Base-by-base conservation (phyloP, 2,113 vertebrate species). In the Numida meleagris region DNA sequence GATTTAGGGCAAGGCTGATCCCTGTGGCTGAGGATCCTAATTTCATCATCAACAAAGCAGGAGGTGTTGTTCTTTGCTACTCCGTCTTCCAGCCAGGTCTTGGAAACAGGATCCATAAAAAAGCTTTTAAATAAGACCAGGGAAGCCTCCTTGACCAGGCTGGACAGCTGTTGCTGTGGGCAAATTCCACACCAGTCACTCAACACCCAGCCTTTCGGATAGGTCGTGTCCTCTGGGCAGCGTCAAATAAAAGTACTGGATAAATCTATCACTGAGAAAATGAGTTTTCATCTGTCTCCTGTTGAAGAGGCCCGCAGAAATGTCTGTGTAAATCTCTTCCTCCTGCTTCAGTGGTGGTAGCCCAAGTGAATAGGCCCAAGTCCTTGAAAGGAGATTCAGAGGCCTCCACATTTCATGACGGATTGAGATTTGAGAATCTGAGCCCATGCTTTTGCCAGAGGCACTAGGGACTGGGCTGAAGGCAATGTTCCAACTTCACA, bases 221-320 rank as follows among this genome's bases (percentile, higher is more conserved):
- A 50, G 61, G 36, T 45, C 1, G 0, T 50, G 33, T 77, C 89
- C 58, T 82, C 73, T 67, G 65, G 65, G 55, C 68, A 77, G 2
- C 46, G 10, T 62, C 45, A 81, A 91, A 23, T 4, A 12, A 12
- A 91, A 86, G 73, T 19, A 15, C 50, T 53, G 42, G 45, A 83
- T 86, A 88, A 92, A 93, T 83, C 90, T 82, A 33, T 82, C 77
- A 31, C 74, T 50, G 74, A 55, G 82, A 89, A 94, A 82, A 87
- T 63, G 78, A 78, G 71, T 27, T 88, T 88, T 62, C 17, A 42
- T 73, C 82, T 48, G 9, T 51, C 31, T 80, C 67, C 50, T 70
- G 1, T 73, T 59, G 45, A 76, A 70, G 45, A 80, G 19, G 14
- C 48, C 45, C 46, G 50, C 29, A 83, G 68, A 84, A 82, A 88